These are phyloP conservation scores for Heloderma charlesbogerti DNA, from an alignment of 2,113 vertebrate species.

Conservation along the genomic window DNA sequence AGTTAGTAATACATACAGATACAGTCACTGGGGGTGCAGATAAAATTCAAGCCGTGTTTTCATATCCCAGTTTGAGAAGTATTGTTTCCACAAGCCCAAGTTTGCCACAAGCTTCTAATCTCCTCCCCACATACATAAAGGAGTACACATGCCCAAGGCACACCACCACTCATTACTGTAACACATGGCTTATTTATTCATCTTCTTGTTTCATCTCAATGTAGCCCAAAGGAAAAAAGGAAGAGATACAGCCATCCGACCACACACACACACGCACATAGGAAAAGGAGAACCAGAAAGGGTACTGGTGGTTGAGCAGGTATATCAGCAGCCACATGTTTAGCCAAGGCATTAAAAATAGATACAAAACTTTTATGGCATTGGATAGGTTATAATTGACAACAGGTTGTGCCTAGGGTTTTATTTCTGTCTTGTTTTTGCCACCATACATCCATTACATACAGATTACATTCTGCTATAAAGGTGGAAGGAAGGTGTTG, in stretches of 20 bases:
- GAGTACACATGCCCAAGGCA: background rate
- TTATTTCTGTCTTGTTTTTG: background rate
- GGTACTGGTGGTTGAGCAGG: background rate
- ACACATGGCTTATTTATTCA: too few relatives aligned
- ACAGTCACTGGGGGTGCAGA: too few relatives aligned
- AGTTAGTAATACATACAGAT: too few relatives aligned
- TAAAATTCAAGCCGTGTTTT: too few relatives aligned
- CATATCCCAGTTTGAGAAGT: too few relatives aligned
- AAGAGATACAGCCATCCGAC: too few relatives aligned
- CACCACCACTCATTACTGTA: background rate
- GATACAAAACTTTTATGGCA: background rate
- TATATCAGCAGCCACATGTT: background rate
- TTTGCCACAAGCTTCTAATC: too few relatives aligned
- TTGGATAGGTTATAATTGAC: background rate
- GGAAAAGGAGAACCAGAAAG: background rate
- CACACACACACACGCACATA: background rate
- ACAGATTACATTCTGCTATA: background rate
- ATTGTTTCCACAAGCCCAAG: too few relatives aligned
- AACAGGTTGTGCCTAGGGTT: background rate
- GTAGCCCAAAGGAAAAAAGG: background rate
- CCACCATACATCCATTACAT: background rate
- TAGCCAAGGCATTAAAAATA: background rate
- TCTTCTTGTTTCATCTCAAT: background rate
- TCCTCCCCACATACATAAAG: background rate
- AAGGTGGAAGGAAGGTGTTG: background rate